phyloP scores from a whole-genome alignment of 2,113 vertebrate species.

The Vimba vimba region DNA sequence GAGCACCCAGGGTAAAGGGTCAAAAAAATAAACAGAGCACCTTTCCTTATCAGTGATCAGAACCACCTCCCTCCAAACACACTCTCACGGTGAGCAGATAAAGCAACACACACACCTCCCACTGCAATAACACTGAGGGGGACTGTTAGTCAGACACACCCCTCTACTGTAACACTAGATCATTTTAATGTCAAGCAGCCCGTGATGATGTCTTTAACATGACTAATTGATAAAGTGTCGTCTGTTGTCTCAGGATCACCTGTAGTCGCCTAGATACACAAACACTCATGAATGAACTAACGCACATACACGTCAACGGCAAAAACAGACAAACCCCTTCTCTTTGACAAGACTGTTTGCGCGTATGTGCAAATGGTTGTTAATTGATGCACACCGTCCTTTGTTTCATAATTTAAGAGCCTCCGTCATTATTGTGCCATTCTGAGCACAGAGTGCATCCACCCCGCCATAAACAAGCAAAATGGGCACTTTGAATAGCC shows the following conservation, averaged over 20 bases:
- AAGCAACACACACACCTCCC: slow-evolving; percentile 20
- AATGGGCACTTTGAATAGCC: slow-evolving; percentile 42
- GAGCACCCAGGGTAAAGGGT: not conserved
- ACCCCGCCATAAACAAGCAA: slow-evolving; percentile 45
- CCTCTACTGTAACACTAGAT: slow-evolving; percentile 39
- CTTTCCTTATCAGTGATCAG: slow-evolving; percentile 51
- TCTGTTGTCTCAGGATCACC: slow-evolving; percentile 42
- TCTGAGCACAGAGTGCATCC: slow-evolving; percentile 41
- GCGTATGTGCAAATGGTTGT: slow-evolving; percentile 45
- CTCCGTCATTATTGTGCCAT: slow-evolving; percentile 46
- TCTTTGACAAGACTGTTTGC: not conserved
- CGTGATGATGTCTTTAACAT: slow-evolving; percentile 34
- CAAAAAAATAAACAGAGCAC: slow-evolving; percentile 43
- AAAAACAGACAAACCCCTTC: slow-evolving; percentile 16
- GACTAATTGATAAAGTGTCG: slow-evolving; percentile 39
- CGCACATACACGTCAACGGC: not conserved
- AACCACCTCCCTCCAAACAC: slow-evolving; percentile 47
- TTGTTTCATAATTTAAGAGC: slow-evolving; percentile 60
- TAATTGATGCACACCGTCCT: slow-evolving; percentile 53
- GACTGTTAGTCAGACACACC: slow-evolving; percentile 37
- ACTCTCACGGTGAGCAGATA: slow-evolving; percentile 24
- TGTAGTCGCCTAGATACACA: not conserved
- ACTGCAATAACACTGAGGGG: slow-evolving; percentile 39
- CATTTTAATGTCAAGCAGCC: slow-evolving; percentile 58
- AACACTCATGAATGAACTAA: not conserved